Evolutionary conservation across 2,797 vertebrate genomes (phyloP).

Genomic region (Brotula barbata): DNA sequence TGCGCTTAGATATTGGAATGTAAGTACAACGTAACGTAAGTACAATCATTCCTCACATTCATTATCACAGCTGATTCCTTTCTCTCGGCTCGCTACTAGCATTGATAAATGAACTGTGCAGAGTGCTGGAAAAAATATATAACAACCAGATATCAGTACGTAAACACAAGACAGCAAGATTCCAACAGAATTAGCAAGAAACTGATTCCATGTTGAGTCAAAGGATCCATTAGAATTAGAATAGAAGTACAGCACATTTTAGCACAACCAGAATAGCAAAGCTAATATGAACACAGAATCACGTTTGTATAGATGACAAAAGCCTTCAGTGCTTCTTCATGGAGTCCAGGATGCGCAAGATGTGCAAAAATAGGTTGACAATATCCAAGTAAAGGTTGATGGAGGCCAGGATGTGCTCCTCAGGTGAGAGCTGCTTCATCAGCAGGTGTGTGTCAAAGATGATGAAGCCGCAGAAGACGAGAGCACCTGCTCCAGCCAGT

Average conservation of each 20-base stretch:
- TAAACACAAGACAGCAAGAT: neutral
- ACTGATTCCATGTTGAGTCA: neutral
- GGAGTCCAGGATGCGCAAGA: slow-evolving; percentile 86
- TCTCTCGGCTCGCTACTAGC: no score
- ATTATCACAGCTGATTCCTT: no score
- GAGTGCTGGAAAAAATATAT: no score
- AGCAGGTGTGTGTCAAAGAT: slow-evolving; percentile 91
- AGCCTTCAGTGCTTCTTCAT: slow-evolving; percentile 88
- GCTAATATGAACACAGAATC: neutral
- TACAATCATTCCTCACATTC: slow-evolving; percentile 1
- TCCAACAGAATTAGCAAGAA: neutral
- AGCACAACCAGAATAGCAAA: neutral
- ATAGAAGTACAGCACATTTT: no score
- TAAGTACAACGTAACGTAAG: neutral
- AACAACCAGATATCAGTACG: no score
- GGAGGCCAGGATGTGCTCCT: slow-evolving; percentile 92
- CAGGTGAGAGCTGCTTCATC: slow-evolving; percentile 94
- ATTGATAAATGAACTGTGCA: no score
- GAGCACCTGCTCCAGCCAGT: slow-evolving; percentile 84
- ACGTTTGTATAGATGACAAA: neutral
- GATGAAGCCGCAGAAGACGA: slow-evolving; percentile 95
- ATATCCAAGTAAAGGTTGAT: slow-evolving; percentile 95
- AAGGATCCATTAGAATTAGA: no score
- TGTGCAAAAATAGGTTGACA: slow-evolving; percentile 91
- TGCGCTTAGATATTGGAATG: slow-evolving; percentile 2